A percentile compares a stretch with the other conserved stretches of the same genome.
Conservation (phyloP, 2,797 vertebrate genomes). For the Myotis daubentonii region DNA sequence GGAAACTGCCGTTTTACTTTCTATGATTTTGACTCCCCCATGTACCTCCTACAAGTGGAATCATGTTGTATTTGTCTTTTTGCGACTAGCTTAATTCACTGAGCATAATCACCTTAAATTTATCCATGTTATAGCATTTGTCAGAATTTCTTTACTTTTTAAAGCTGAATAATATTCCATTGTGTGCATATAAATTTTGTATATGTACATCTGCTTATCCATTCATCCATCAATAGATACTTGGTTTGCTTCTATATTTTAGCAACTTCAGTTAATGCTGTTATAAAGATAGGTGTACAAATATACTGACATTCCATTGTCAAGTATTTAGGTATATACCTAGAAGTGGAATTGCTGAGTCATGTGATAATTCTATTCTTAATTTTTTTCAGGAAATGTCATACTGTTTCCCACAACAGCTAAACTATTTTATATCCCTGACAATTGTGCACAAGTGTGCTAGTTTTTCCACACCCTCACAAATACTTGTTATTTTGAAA, state of each 20-base stretch:
- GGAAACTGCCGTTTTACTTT: neutral
- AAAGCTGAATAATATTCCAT: neutral
- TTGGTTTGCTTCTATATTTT: neutral
- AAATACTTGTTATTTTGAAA: neutral
- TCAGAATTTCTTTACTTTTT: neutral
- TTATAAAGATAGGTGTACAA: neutral
- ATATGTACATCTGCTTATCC: neutral
- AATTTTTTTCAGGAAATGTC: neutral
- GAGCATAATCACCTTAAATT: neutral
- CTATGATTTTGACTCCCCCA: neutral
- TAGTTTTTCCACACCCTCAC: neutral
- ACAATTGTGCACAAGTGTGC: neutral
- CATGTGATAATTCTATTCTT: neutral
- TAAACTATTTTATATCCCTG: neutral
- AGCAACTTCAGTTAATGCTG: neutral
- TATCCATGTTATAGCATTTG: neutral
- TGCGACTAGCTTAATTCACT: neutral
- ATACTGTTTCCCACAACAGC: neutral
- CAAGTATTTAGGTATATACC: neutral
- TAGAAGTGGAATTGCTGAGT: neutral
- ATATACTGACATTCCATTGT: neutral
- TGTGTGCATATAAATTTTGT: neutral
- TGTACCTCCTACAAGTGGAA: neutral
- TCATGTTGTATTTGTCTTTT: neutral
- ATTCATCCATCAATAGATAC: neutral